Base-by-base conservation (phyloP, 1,140 invertebrate genomes). In the Schlechtendalia chinensis region DNA sequence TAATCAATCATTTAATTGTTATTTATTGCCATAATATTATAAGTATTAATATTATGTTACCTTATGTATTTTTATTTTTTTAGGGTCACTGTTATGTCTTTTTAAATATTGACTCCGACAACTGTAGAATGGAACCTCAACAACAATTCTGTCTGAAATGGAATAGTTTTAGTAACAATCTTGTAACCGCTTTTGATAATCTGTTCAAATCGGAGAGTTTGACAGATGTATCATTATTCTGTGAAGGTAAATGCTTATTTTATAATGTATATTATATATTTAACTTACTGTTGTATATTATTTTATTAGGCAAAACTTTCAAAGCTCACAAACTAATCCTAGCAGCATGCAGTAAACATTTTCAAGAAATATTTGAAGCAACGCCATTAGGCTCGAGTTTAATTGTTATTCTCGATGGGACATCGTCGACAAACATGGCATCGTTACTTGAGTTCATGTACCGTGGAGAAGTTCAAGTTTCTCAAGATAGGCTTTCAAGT, bases 381-480 rank as follows among this genome's bases (percentile, higher is more conserved):
- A 94, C 94, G 84, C 94, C 94, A 81, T 88, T 90, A 19, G 91
- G 92, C 86, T 92, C 92, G 84, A 90, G 90, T 83, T 89, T 93
- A 83, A 91, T 95, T 84, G 93, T 96, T 83, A 95, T 96, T 84
- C 88, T 96, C 84, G 94, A 95, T 87, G 93, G 93, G 80, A 96
- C 94, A 81, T 91, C 91, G 81, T 92, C 93, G 56, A 90, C 92
- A 84, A 95, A 96, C 86, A 94, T 96, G 92, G 91, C 93, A 81
- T 93, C 94, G 11, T 89, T 96, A 61, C 89, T 96, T 79, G 93
- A 96, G 86, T 96, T 96, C 86, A 96, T 96, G 94, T 96, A 96
- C 88, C 94, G 94, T 86, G 94, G 94, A 14, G 94, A 95, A 86
- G 94, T 96, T 82, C 93, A 95, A 86, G 93, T 95, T 82, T 94